These are phyloP conservation scores for Gila orcuttii DNA, from an alignment of 2,113 vertebrate species.

Conservation along the genomic window DNA sequence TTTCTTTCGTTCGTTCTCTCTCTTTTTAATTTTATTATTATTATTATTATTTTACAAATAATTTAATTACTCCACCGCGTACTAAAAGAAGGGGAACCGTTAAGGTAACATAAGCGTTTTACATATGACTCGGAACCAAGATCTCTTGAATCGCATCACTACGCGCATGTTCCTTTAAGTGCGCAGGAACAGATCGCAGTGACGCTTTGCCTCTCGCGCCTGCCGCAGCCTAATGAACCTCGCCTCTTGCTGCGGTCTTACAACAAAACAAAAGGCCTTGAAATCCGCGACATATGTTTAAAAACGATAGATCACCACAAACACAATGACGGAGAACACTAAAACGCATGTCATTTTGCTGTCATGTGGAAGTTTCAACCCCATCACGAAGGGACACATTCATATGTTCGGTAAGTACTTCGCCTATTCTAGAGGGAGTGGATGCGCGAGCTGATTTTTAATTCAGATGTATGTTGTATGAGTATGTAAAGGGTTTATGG, in stretches of 20 bases:
- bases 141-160: neutral
- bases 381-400: conserved; percentile 95
- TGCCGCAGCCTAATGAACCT: conserved; percentile 74
- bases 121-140: neutral
- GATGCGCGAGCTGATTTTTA: neutral
- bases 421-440: neutral
- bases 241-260: conserved; percentile 75
- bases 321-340: conserved; percentile 85
- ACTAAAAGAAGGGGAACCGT: neutral
- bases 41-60: too few relatives aligned
- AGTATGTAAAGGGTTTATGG: neutral
- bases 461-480: neutral
- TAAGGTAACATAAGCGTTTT: neutral
- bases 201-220: conserved; percentile 68
- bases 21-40: too few relatives aligned
- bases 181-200: conserved; percentile 40
- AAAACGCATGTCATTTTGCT: conserved; percentile 96
- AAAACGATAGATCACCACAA: conserved; percentile 35
- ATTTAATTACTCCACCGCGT: too few relatives aligned
- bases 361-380: conserved; percentile 97
- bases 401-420: conserved; percentile 94
- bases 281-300: conserved; percentile 24
- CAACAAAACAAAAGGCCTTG: conserved; percentile 55
- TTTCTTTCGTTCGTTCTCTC: too few relatives aligned
- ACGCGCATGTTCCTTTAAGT: conserved; percentile 58